Percentiles rank a stretch among this genome's conserved stretches.
phyloP scores from a whole-genome alignment of 92 coral and sea anemone genomes.

The Plumapathes pennacea region DNA sequence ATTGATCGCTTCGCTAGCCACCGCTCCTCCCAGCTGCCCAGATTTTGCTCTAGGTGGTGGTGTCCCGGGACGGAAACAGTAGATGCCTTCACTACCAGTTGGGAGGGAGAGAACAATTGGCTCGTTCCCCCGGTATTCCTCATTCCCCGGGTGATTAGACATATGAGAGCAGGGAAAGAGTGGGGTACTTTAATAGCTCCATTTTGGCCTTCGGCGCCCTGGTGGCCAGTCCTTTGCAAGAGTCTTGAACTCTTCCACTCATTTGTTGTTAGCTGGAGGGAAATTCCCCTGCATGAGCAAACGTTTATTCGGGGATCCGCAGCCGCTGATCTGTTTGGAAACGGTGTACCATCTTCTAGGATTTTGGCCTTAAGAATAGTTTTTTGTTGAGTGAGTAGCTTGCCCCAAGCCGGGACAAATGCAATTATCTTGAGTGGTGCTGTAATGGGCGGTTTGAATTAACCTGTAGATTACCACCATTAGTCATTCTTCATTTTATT shows the following conservation, averaged over 20 bases:
- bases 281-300: conserved; percentile 22
- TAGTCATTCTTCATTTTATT: too few species aligned
- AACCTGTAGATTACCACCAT: too few species aligned
- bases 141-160: conserved; percentile 22
- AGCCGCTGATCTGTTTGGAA: conserved; percentile 14
- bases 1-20: conserved; percentile 39
- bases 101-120: conserved; percentile 64
- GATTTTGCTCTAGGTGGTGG: conserved; percentile 45
- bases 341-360: conserved; percentile 17
- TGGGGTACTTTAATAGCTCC: conserved; percentile 19
- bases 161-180: conserved; percentile 14
- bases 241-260: conserved; percentile 12
- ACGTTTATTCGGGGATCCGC: conserved; percentile 47
- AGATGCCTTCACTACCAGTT: conserved; percentile 57
- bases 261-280: conserved; percentile 22
- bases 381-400: too few species aligned
- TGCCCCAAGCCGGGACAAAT: too few species aligned
- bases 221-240: conserved; percentile 28
- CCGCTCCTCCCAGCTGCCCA: conserved; percentile 27
- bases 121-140: conserved; percentile 53
- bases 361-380: conserved; percentile 36
- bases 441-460: too few species aligned
- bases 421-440: too few species aligned
- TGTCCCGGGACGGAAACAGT: conserved; percentile 50
- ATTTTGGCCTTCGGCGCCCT: conserved; percentile 33